Conservation (phyloP, 1,140 invertebrate genomes). For the Drosophila tsacasi region DNA sequence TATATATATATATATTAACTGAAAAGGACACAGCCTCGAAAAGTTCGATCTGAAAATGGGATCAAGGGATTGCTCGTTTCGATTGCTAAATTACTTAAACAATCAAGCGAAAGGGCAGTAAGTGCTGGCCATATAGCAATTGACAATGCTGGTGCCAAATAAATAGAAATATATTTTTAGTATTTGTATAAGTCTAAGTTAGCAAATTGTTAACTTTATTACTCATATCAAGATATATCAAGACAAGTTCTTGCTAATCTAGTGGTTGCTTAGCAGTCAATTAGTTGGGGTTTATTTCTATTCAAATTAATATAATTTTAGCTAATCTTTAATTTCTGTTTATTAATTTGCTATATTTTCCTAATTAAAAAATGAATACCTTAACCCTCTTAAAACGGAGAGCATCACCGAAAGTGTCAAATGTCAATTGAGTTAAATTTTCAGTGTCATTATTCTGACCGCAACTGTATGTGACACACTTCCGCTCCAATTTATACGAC, state of each 20-base stretch:
- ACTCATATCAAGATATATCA: too few species aligned
- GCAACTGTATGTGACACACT: slow-evolving; percentile 25
- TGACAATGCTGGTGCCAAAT: background rate
- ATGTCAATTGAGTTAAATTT: background rate
- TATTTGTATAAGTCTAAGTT: background rate
- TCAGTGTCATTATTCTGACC: slow-evolving; percentile 23
- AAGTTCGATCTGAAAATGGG: slow-evolving; percentile 39
- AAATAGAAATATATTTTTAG: background rate
- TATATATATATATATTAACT: slow-evolving; percentile 3
- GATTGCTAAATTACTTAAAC: slow-evolving; percentile 51
- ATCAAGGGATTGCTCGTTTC: slow-evolving; percentile 42
- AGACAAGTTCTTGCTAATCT: background rate
- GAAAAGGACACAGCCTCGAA: slow-evolving; percentile 43
- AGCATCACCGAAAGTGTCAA: background rate
- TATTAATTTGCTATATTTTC: background rate
- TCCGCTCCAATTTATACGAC: slow-evolving; percentile 35
- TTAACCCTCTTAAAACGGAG: background rate
- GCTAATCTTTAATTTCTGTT: background rate
- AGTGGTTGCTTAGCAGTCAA: too few species aligned
- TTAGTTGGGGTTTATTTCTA: too few species aligned
- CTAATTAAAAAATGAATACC: too few species aligned
- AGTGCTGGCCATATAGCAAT: background rate
- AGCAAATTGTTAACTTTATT: background rate
- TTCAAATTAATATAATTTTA: background rate
- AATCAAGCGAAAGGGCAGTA: slow-evolving; percentile 16